Percentiles rank a stretch among this genome's conserved stretches.
Evolutionary conservation across 2,113 vertebrate species (phyloP).

Genomic region (Cyanoderma ruficeps): DNA sequence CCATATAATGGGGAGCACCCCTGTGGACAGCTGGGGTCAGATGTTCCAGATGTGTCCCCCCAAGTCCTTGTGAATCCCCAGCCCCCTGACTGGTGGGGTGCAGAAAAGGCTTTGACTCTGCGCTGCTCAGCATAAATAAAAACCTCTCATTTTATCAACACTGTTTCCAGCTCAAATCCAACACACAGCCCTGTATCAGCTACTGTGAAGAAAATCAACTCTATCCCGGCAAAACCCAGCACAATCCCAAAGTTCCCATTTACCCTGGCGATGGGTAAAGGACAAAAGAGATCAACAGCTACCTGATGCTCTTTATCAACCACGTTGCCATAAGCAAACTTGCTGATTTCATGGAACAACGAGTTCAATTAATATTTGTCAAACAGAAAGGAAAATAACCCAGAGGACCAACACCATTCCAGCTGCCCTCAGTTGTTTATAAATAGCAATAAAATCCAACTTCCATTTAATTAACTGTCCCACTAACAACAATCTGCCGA

Average conservation of each 20-base stretch:
- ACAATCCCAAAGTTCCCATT: too few species aligned
- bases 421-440: not conserved
- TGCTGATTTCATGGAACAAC: not conserved
- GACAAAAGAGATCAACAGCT: not conserved
- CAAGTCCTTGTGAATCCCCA: not conserved
- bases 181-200: not conserved
- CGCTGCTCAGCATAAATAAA: not conserved
- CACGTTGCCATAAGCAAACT: not conserved
- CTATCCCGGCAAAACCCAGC: not conserved
- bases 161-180: not conserved
- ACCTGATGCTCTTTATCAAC: not conserved
- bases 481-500: not conserved
- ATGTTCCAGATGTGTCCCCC: not conserved
- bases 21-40: not conserved
- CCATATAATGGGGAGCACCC: too few species aligned
- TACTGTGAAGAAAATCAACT: not conserved
- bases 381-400: not conserved
- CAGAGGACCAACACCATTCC: not conserved
- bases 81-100: too few species aligned
- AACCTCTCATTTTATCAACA: not conserved
- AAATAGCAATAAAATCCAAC: not conserved
- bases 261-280: not conserved
- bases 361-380: not conserved
- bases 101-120: not conserved
- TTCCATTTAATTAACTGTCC: slow-evolving; percentile 20